Percentiles rank a stretch among this genome's conserved stretches.
phyloP scores from a whole-genome alignment of 2,113 vertebrate species.

The Centrocercus urophasianus region DNA sequence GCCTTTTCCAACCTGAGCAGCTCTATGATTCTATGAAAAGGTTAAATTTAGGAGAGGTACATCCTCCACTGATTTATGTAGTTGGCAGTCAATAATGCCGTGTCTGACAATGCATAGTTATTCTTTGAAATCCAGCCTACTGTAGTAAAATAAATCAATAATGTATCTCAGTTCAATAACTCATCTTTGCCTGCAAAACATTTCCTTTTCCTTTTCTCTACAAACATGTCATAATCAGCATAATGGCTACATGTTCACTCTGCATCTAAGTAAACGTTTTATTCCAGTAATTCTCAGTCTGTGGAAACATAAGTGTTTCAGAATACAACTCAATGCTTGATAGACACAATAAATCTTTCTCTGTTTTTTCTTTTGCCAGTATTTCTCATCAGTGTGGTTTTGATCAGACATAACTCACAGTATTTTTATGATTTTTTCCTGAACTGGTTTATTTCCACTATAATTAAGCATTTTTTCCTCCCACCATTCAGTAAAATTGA shows the following conservation, averaged over 20 bases:
- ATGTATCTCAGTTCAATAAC: not conserved
- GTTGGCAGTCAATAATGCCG: not conserved
- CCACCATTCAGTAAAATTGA: conserved; percentile 38
- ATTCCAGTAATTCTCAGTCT: conserved; percentile 10
- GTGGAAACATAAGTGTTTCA: conserved; percentile 29
- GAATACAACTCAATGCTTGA: conserved; percentile 17
- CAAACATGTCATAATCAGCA: not conserved
- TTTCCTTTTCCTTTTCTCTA: not conserved
- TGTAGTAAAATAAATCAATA: not conserved
- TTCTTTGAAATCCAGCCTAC: not conserved
- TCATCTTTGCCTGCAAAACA: not conserved
- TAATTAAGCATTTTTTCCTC: conserved; percentile 53
- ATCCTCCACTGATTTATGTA: not conserved
- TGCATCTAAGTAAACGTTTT: not conserved
- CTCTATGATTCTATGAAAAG: not conserved
- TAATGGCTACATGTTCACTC: not conserved
- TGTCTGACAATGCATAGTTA: not conserved
- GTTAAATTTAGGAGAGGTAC: not conserved
- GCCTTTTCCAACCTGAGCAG: too few species aligned
- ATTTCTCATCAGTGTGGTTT: conserved; percentile 40
- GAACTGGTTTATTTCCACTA: conserved; percentile 35
- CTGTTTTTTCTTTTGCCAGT: conserved; percentile 39
- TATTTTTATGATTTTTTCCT: conserved; percentile 44
- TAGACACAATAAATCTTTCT: conserved; percentile 43
- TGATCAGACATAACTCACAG: conserved; percentile 53